Percentiles rank a stretch among this genome's conserved stretches.
Conservation (phyloP, 2,888 invertebrate genomes). For the Celastrina argiolus region DNA sequence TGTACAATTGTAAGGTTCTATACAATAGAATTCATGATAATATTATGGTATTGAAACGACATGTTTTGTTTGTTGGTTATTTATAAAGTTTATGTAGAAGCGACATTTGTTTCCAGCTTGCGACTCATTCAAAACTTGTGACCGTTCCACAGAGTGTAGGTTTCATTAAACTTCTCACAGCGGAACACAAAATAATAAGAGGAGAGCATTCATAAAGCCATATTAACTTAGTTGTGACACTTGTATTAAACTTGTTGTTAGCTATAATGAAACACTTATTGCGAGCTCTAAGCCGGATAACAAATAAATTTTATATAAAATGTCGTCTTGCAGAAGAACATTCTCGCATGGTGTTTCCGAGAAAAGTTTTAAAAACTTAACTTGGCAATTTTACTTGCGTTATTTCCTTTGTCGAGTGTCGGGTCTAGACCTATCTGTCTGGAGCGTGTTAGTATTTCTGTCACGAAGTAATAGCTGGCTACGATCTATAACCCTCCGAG, state of each 20-base stretch:
- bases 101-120: slow-evolving; percentile 31
- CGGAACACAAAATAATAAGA: slow-evolving; percentile 35
- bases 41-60: background rate
- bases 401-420: background rate
- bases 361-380: background rate
- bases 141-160: slow-evolving; percentile 42
- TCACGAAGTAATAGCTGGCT: background rate
- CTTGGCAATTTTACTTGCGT: slow-evolving; percentile 1
- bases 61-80: slow-evolving; percentile 21
- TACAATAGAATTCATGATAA: too few species aligned
- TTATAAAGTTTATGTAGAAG: slow-evolving; percentile 31
- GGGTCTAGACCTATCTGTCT: background rate
- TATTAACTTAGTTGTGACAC: slow-evolving; percentile 1
- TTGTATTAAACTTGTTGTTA: background rate
- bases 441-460: background rate
- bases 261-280: background rate
- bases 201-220: slow-evolving; percentile 3
- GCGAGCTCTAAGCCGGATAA: too few species aligned
- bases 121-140: slow-evolving; percentile 29
- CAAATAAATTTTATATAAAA: too few species aligned
- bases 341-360: background rate
- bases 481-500: background rate
- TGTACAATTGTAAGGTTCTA: background rate
- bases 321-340: background rate
- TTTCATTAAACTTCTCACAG: slow-evolving; percentile 45